Percentiles rank a stretch among this genome's conserved stretches.
Evolutionary conservation across 2,888 invertebrate genomes (phyloP).

Genomic region (Nebria salina): DNA sequence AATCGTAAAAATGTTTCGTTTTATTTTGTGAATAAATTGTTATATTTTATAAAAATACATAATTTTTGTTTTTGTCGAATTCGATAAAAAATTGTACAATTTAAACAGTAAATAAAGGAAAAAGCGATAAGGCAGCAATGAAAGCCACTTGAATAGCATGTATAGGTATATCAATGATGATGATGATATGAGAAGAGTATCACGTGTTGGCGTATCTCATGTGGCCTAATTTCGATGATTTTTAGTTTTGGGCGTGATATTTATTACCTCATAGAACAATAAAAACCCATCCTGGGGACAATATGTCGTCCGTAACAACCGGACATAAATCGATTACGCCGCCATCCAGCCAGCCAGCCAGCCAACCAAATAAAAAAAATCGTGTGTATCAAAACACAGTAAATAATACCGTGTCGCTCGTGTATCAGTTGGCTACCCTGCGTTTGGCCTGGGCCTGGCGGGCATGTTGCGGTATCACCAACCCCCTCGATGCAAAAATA

Average conservation of each 20-base stretch:
- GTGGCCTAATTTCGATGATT: conserved; percentile 35
- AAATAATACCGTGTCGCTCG: conserved; percentile 37
- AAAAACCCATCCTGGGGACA: conserved; percentile 43
- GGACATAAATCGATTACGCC: conserved; percentile 44
- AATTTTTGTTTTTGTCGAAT: no score
- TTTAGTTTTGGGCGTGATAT: conserved; percentile 33
- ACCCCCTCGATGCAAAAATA: conserved; percentile 9
- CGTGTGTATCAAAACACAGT: conserved; percentile 40
- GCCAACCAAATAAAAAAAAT: not conserved
- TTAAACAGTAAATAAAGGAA: no score
- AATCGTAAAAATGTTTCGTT: no score
- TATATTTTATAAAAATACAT: no score
- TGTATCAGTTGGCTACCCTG: conserved; percentile 28
- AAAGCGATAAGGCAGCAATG: not conserved
- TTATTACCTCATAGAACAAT: conserved; percentile 36
- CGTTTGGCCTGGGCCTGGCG: not conserved
- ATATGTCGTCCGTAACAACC: conserved; percentile 32
- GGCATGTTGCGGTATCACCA: not conserved
- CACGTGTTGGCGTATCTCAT: conserved; percentile 3
- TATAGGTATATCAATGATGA: not conserved
- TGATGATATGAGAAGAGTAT: not conserved
- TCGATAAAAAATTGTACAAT: no score
- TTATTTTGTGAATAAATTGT: no score
- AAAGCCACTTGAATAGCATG: not conserved
- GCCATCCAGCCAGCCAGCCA: conserved; percentile 9